phyloP scores from a whole-genome alignment of 2,888 invertebrate genomes.

The Gerris lacustris region DNA sequence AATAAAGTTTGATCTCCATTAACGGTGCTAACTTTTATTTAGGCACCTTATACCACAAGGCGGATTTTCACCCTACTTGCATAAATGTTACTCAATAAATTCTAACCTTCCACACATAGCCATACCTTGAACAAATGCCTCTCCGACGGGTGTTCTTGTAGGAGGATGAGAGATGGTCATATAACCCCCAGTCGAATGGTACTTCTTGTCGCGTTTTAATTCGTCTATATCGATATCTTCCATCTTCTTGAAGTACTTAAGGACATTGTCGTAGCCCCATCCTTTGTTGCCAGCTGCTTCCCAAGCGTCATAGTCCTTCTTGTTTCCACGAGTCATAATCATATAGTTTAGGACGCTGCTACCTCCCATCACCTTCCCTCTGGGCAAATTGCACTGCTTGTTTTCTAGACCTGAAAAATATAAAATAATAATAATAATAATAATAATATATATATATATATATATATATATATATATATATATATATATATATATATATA shows the following conservation, averaged over 20 bases:
- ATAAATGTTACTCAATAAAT: too few relatives aligned
- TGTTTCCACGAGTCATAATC: constrained; percentile 62
- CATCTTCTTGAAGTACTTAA: constrained; percentile 65
- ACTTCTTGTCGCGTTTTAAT: constrained; percentile 40
- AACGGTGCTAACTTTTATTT: too few relatives aligned
- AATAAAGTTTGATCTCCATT: too few relatives aligned
- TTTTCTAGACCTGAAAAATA: constrained; percentile 31
- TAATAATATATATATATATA: background rate
- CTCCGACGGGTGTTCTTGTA: constrained; percentile 45
- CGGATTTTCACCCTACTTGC: too few relatives aligned
- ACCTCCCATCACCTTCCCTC: constrained; percentile 71
- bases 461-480: background rate
- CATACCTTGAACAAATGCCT: constrained; percentile 46
- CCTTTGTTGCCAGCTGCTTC: constrained; percentile 53
- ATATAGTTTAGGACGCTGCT: constrained; percentile 68
- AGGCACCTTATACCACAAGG: too few relatives aligned
- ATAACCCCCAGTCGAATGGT: constrained; percentile 47
- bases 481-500: background rate
- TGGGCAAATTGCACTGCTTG: constrained; percentile 36
- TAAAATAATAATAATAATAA: constrained; percentile 8
- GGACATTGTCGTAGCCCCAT: constrained; percentile 59
- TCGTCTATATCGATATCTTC: constrained; percentile 54
- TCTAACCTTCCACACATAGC: too few relatives aligned
- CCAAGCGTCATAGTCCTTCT: constrained; percentile 66
- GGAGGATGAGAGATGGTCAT: constrained; percentile 45